Evolutionary conservation across 1,140 invertebrate genomes (phyloP).

Genomic region (Nebria ingens): DNA sequence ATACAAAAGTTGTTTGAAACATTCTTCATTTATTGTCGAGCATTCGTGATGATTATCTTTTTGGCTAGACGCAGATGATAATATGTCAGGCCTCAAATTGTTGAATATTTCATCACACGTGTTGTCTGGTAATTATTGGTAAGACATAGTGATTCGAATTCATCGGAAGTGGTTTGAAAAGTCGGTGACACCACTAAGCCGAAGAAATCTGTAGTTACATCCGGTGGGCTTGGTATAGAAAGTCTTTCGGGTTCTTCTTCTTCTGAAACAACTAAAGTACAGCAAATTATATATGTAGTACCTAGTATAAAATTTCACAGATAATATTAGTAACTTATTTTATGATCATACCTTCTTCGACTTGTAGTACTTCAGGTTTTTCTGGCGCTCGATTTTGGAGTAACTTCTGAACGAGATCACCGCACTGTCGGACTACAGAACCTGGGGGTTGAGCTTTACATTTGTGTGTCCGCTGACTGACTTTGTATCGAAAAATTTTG

Average conservation of each 20-base stretch:
- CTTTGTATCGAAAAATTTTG: conserved; percentile 77
- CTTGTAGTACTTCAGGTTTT: conserved; percentile 16
- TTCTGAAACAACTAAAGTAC: conserved; percentile 16
- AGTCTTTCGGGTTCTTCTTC: conserved; percentile 8
- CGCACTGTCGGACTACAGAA: conserved; percentile 38
- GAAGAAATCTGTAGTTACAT: conserved; percentile 33
- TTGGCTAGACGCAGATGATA: no score
- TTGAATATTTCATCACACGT: no score
- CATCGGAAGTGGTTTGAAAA: conserved; percentile 26
- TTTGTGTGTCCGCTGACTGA: conserved; percentile 71
- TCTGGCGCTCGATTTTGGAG: conserved; percentile 21
- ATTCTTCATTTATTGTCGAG: conserved; percentile 42
- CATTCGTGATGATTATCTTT: no score
- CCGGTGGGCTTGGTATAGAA: no score
- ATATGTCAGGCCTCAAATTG: no score
- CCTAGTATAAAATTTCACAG: conserved; percentile 8
- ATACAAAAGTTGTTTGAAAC: conserved; percentile 40
- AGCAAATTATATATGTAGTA: conserved; percentile 16
- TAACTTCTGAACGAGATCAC: conserved; percentile 39
- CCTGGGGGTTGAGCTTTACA: conserved; percentile 51
- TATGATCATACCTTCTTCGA: conserved; percentile 11
- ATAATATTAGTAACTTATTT: conserved; percentile 3
- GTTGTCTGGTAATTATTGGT: conserved; percentile 32
- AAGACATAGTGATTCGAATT: conserved; percentile 41
- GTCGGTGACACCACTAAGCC: conserved; percentile 37